phyloP scores from a whole-genome alignment of 2,888 invertebrate genomes.

The Eupithecia tripunctaria region DNA sequence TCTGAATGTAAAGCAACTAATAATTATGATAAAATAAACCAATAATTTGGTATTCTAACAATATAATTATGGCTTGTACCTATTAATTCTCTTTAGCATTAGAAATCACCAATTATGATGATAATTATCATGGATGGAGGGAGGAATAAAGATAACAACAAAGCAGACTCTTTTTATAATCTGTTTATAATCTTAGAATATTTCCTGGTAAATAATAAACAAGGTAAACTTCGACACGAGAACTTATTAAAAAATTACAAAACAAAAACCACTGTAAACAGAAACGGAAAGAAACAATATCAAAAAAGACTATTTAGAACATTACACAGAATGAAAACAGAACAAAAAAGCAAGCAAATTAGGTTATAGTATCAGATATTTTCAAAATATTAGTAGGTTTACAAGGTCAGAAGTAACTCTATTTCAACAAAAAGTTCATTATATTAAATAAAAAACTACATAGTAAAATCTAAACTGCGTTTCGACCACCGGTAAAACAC shows the following conservation, averaged over 20 bases:
- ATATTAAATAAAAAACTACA: too few relatives aligned
- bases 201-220: too few relatives aligned
- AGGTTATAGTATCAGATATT: background rate
- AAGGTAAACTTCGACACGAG: too few relatives aligned
- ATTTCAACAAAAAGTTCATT: too few relatives aligned
- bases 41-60: too few relatives aligned
- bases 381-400: background rate
- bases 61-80: too few relatives aligned
- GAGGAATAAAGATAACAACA: background rate
- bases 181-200: background rate
- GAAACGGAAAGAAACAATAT: background rate
- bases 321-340: background rate
- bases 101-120: background rate
- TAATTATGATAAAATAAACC: too few relatives aligned
- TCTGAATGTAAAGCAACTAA: too few relatives aligned
- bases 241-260: background rate
- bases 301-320: background rate
- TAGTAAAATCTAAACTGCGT: background rate
- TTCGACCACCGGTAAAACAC: slow-evolving; percentile 39
- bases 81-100: too few relatives aligned
- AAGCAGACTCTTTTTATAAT: background rate
- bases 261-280: background rate
- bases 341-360: background rate
- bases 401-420: too few relatives aligned
- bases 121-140: background rate